Evolutionary conservation across 2,113 vertebrate genomes (phyloP).

Genomic region (Potamarius usumacintae): DNA sequence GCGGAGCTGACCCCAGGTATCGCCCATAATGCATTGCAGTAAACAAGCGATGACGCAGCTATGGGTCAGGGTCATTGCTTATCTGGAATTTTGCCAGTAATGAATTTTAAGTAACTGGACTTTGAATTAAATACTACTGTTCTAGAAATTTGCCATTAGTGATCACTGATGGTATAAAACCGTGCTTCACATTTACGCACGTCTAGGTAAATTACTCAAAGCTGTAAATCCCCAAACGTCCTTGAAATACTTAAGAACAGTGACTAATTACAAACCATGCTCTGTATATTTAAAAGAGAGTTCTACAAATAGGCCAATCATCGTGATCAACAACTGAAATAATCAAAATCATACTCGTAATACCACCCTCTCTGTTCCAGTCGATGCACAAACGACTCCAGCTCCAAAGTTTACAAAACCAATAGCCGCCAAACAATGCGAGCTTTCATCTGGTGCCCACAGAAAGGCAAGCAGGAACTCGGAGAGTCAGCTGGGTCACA

Average conservation of each 20-base stretch:
- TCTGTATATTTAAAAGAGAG: background rate
- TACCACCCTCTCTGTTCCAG: background rate
- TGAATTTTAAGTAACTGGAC: background rate
- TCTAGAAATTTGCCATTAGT: background rate
- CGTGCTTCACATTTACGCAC: too few species aligned
- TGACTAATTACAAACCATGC: background rate
- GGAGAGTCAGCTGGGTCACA: constrained; percentile 21
- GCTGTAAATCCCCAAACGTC: background rate
- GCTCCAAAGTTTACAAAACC: constrained; percentile 52
- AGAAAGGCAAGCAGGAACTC: constrained; percentile 46
- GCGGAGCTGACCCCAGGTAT: too few species aligned
- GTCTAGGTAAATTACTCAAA: too few species aligned
- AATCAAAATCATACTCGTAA: background rate
- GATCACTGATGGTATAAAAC: background rate
- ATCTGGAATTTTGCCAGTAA: background rate
- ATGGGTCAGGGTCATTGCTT: too few species aligned
- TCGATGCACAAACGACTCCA: constrained; percentile 42
- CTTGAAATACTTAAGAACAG: background rate
- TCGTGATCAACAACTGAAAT: background rate
- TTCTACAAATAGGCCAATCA: background rate
- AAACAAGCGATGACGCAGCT: too few species aligned
- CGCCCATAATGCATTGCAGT: too few species aligned
- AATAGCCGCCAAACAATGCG: constrained; percentile 60
- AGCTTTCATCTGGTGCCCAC: constrained; percentile 65
- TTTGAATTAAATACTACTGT: background rate